These are phyloP conservation scores for Cephalopholis sonnerati DNA, from an alignment of 2,113 vertebrate genomes.

Conservation along the genomic window DNA sequence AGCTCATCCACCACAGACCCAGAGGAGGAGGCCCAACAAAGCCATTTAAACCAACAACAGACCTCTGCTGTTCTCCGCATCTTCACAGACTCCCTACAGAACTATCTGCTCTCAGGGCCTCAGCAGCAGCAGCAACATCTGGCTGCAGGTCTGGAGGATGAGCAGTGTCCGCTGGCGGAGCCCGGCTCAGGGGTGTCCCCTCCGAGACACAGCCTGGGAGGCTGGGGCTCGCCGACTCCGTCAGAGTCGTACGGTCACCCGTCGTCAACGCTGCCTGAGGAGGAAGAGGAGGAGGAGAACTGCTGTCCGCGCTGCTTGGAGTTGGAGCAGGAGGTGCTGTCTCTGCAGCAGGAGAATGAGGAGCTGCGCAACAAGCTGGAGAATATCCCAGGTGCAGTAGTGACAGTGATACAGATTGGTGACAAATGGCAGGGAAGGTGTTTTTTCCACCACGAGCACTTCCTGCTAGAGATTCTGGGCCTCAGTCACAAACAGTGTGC, in stretches of 20 bases:
- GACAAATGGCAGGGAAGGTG: background rate
- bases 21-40: conserved; percentile 90
- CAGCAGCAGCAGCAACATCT: conserved; percentile 35
- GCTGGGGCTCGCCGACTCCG: conserved; percentile 95
- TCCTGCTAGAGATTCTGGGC: background rate
- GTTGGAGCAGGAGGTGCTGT: conserved; percentile 97
- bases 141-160: conserved; percentile 84
- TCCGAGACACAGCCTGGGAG: conserved; percentile 90
- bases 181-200: conserved; percentile 89
- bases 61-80: conserved; percentile 95
- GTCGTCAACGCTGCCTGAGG: conserved; percentile 95
- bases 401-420: background rate
- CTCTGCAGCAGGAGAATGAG: conserved; percentile 98
- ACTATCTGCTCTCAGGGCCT: conserved; percentile 93
- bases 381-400: conserved; percentile 91
- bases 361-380: conserved; percentile 96
- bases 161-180: conserved; percentile 88
- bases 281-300: conserved; percentile 92
- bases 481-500: too few species aligned
- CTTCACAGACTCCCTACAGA: conserved; percentile 98
- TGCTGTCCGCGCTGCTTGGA: conserved; percentile 97
- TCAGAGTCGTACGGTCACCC: conserved; percentile 98
- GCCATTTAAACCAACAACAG: conserved; percentile 93
- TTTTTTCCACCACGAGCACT: background rate
- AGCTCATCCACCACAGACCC: conserved; percentile 87